A percentile compares a stretch with the other conserved stretches of the same genome.
Evolutionary conservation across 2,797 vertebrate genomes (phyloP).

Genomic region (Phrynocephalus forsythii): DNA sequence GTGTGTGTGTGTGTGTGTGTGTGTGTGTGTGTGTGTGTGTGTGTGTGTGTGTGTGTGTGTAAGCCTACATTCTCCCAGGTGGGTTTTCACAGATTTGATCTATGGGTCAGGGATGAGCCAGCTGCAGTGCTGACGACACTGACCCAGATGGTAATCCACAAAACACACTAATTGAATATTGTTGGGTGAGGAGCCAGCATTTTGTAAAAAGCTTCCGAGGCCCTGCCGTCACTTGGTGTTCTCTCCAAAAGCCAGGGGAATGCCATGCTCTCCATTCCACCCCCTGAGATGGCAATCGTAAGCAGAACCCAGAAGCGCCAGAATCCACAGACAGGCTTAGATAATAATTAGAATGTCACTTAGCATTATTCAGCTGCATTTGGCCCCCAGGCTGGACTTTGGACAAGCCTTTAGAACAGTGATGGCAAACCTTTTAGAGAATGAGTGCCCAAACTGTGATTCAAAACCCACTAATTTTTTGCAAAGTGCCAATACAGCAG

Average conservation of each 20-base stretch:
- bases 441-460: neutral
- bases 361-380: neutral
- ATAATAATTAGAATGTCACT: neutral
- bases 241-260: conserved; percentile 9
- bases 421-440: too few species aligned
- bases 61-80: conserved; percentile 45
- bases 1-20: conserved; percentile 53
- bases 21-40: conserved; percentile 44
- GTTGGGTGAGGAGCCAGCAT: conserved; percentile 25
- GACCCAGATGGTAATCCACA: conserved; percentile 60
- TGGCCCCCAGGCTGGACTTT: too few species aligned
- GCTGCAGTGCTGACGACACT: conserved; percentile 54
- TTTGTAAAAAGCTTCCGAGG: conserved; percentile 4
- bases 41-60: conserved; percentile 53
- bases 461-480: neutral
- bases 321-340: neutral
- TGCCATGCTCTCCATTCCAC: neutral
- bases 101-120: conserved; percentile 37
- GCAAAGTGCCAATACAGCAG: too few species aligned
- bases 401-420: too few species aligned
- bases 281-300: conserved; percentile 11
- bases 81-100: conserved; percentile 46
- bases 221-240: neutral
- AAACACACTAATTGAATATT: conserved; percentile 55
- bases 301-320: neutral